Evolutionary conservation across 2,113 vertebrate species (phyloP).

Genomic region (Xerus inauris): DNA sequence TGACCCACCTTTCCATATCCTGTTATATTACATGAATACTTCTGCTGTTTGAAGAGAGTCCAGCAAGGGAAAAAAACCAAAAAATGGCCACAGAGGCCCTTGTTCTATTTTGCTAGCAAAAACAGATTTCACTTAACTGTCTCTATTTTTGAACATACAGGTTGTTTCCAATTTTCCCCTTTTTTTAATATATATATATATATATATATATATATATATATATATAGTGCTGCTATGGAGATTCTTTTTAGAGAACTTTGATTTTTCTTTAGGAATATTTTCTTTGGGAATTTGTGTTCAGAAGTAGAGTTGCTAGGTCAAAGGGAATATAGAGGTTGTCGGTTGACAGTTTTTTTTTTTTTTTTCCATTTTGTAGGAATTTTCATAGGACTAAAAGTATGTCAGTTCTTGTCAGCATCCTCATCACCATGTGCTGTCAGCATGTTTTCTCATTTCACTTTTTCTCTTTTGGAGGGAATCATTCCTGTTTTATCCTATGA

Average conservation of each 20-base stretch:
- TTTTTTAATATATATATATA: too few species aligned
- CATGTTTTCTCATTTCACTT: background rate
- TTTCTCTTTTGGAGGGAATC: background rate
- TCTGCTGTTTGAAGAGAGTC: background rate
- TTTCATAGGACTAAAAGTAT: background rate
- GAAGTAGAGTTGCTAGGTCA: slow-evolving; percentile 29
- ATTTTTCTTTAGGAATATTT: slow-evolving; percentile 41
- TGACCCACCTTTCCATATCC: background rate
- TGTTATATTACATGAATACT: background rate
- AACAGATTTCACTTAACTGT: slow-evolving; percentile 47
- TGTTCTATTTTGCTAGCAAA: slow-evolving; percentile 57
- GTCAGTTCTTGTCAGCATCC: slow-evolving; percentile 25
- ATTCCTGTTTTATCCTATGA: background rate
- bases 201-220: background rate
- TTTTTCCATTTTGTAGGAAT: background rate
- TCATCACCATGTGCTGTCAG: background rate
- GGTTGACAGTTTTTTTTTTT: background rate
- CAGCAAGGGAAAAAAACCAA: background rate
- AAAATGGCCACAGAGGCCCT: background rate
- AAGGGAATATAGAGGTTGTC: background rate
- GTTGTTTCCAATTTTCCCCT: slow-evolving; percentile 64
- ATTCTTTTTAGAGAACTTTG: slow-evolving; percentile 42
- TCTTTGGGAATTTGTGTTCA: slow-evolving; percentile 40
- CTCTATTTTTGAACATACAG: slow-evolving; percentile 63
- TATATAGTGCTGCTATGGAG: slow-evolving; percentile 47